Conservation (phyloP, 92 coral and sea anemone species). For the Umimayanthus chanpuru region DNA sequence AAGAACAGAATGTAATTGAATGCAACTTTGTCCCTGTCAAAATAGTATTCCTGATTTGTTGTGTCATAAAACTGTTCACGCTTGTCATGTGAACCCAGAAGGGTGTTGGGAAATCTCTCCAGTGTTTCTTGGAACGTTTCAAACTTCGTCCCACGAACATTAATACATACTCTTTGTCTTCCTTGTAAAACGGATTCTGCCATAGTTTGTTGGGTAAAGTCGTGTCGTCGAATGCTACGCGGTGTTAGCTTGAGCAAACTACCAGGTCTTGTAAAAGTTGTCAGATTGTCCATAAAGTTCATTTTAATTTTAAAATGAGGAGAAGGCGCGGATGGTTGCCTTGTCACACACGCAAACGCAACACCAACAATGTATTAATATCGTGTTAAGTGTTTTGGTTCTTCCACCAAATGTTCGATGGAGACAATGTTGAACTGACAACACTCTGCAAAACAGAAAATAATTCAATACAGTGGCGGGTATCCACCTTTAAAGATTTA, state of each 20-base stretch:
- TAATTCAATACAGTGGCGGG: not conserved
- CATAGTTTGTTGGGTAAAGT: not conserved
- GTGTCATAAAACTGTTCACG: conserved; percentile 78
- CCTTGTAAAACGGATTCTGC: not conserved
- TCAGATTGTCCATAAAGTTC: not conserved
- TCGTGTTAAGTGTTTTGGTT: not conserved
- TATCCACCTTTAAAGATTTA: not conserved
- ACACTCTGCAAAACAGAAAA: not conserved
- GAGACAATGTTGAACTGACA: no score
- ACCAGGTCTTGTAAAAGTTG: not conserved
- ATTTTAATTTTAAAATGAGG: not conserved
- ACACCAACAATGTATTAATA: not conserved
- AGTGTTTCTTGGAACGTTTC: conserved; percentile 83
- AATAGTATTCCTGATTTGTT: conserved; percentile 53
- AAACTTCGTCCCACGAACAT: conserved; percentile 75
- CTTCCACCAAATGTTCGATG: not conserved
- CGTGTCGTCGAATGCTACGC: not conserved
- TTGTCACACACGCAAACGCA: not conserved
- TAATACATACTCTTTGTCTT: conserved; percentile 64
- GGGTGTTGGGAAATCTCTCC: conserved; percentile 85
- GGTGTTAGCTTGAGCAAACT: not conserved
- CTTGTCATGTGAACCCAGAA: conserved; percentile 77
- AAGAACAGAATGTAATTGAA: conserved; percentile 88
- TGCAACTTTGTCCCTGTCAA: conserved; percentile 81
- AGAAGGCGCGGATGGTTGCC: not conserved